These are phyloP conservation scores for Balanococcus diminutus DNA, from an alignment of 2,888 invertebrate genomes.

Conservation along the genomic window DNA sequence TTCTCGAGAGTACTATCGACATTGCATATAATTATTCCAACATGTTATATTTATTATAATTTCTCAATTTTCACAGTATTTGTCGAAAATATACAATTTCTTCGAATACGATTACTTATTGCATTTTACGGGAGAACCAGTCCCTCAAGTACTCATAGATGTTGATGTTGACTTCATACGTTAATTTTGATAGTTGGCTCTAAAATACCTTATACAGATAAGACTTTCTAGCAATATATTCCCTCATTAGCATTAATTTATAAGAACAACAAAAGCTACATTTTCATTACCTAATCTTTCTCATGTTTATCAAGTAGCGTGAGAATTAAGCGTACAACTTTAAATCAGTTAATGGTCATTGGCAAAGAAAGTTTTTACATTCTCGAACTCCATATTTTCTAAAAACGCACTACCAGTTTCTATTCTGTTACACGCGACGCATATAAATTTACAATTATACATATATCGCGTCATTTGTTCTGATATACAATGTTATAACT, in stretches of 20 bases:
- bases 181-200: not conserved
- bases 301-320: conserved; percentile 19
- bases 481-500: not conserved
- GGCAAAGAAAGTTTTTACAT: conserved; percentile 23
- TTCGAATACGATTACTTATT: no score
- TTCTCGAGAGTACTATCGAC: no score
- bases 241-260: conserved; percentile 4
- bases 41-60: no score
- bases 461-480: not conserved
- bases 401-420: not conserved
- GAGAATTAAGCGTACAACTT: not conserved
- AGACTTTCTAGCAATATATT: not conserved
- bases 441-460: conserved; percentile 5
- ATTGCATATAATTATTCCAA: no score
- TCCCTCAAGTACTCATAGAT: no score
- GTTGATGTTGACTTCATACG: no score
- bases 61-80: no score
- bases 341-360: conserved; percentile 1
- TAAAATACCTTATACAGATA: not conserved
- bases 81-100: no score
- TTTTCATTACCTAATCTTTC: conserved; percentile 33
- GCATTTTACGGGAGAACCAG: no score
- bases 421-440: not conserved
- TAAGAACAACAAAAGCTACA: not conserved
- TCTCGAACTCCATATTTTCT: not conserved